Base-by-base conservation (phyloP, 2,797 vertebrate genomes). In the Sternarchorhynchus goeldii region DNA sequence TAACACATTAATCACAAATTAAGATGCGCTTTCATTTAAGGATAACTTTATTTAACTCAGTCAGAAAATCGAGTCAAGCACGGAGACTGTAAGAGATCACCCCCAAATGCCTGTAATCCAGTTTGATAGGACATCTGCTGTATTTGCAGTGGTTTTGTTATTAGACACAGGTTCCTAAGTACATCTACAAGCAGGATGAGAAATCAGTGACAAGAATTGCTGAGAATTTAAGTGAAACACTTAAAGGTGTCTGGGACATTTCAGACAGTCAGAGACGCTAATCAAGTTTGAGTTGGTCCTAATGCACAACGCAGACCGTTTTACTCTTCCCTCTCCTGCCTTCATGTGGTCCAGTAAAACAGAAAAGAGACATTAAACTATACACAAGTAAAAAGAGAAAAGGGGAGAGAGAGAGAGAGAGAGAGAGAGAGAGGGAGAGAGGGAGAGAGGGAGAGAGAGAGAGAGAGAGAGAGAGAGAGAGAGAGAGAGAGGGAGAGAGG, bases 341-440 rank as follows among this genome's bases (percentile, higher is more conserved):
- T 92, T 92, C 81, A 92, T 91, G 92, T 92, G 91, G 89, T 79
- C 81, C 67, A 68, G 85, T 89, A 87, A 90, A 91, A 75, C 77
- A 79, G 56, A 86, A 85, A 86, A 85, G 60, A 83, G 71, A 66
- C 83, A 80, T 82, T 85, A 80, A 73, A 85, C 76, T 73, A 68
- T 58, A 83, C 74, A 78, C 73, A 80, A 53, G 74, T 56, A 73
- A 74, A 78, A 53, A 68, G 32, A 60, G 59, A 66, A 55, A 73
- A 75, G 73, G 76, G 29, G 25, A 79, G 45, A 73, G 8, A 62
- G 66, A 64, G 39, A 55, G 16, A 62, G 41, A 78, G 55, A 68
- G 31, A 58, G 57, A 68, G 57, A 73, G 76, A 76, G 77, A 29
- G 21, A 80, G 45, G 71, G 8, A 65, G 66, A 64, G 39, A 39